These are phyloP conservation scores for Zaprionus ornatus DNA, from an alignment of 1,140 invertebrate species.

Conservation along the genomic window DNA sequence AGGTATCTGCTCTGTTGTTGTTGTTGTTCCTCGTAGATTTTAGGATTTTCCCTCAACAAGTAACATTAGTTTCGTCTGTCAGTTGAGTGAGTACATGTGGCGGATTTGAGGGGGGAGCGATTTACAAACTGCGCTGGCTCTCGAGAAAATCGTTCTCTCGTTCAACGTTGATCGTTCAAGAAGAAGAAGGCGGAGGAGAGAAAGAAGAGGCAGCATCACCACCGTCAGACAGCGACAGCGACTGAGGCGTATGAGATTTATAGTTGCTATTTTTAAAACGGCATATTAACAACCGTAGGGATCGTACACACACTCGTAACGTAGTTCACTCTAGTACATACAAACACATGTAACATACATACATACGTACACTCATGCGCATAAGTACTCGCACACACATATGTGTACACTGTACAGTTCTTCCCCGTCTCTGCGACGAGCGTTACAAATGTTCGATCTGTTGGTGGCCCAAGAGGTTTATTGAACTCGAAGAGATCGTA, in stretches of 20 bases:
- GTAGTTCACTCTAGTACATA: constrained; percentile 20
- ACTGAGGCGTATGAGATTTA: constrained; percentile 69
- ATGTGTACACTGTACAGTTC: neutral
- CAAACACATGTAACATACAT: neutral
- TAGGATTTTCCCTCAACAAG: constrained; percentile 52
- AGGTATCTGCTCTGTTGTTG: constrained; percentile 11
- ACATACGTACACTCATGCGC: neutral
- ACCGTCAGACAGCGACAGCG: constrained; percentile 24
- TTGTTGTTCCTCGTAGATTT: constrained; percentile 50
- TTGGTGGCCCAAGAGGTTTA: constrained; percentile 9
- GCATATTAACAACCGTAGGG: constrained; percentile 73
- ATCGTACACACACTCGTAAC: constrained; percentile 37
- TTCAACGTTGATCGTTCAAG: neutral
- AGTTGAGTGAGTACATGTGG: constrained; percentile 67
- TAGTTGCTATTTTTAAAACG: constrained; percentile 80
- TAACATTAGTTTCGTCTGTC: constrained; percentile 69
- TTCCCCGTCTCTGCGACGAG: neutral
- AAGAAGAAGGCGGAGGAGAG: constrained; percentile 31
- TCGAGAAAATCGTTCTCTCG: constrained; percentile 5
- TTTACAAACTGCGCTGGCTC: constrained; percentile 18
- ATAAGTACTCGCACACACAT: neutral
- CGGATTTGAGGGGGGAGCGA: constrained; percentile 42
- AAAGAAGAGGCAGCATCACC: constrained; percentile 24
- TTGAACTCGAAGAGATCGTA: constrained; percentile 13
- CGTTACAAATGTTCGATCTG: constrained; percentile 27